Evolutionary conservation across 2,888 invertebrate genomes (phyloP).

Genomic region (Eubasilissa splendida): DNA sequence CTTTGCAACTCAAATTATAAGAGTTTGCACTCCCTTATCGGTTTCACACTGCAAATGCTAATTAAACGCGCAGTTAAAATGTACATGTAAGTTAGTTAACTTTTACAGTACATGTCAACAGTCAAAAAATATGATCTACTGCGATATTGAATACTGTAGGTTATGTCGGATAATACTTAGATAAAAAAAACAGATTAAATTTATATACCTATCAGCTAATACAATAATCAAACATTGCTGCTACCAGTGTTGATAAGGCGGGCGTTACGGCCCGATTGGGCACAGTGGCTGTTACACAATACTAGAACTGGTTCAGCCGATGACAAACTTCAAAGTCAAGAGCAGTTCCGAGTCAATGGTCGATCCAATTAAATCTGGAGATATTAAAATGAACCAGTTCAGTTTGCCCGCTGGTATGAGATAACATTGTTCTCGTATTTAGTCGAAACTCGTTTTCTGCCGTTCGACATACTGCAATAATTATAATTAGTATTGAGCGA

Average conservation of each 20-base stretch:
- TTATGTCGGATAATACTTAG: too few species aligned
- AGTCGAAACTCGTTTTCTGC: slow-evolving; percentile 6
- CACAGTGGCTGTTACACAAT: background rate
- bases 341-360: slow-evolving; percentile 23
- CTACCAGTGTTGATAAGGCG: slow-evolving; percentile 8
- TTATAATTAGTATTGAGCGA: background rate
- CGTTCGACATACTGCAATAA: slow-evolving; percentile 4
- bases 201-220: too few species aligned
- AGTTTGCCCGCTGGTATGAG: slow-evolving; percentile 3
- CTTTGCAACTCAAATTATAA: too few species aligned
- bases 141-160: too few species aligned
- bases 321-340: slow-evolving; percentile 31
- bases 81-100: too few species aligned
- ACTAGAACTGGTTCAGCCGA: slow-evolving; percentile 12
- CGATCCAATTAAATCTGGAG: background rate
- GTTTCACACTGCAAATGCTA: too few species aligned
- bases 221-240: too few species aligned
- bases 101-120: too few species aligned
- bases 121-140: too few species aligned
- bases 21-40: too few species aligned
- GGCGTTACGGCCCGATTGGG: background rate
- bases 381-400: slow-evolving; percentile 23
- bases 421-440: slow-evolving; percentile 13
- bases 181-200: too few species aligned
- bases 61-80: too few species aligned